Evolutionary conservation across 2,888 invertebrate species (phyloP).

Genomic region (Adineta ricciae): DNA sequence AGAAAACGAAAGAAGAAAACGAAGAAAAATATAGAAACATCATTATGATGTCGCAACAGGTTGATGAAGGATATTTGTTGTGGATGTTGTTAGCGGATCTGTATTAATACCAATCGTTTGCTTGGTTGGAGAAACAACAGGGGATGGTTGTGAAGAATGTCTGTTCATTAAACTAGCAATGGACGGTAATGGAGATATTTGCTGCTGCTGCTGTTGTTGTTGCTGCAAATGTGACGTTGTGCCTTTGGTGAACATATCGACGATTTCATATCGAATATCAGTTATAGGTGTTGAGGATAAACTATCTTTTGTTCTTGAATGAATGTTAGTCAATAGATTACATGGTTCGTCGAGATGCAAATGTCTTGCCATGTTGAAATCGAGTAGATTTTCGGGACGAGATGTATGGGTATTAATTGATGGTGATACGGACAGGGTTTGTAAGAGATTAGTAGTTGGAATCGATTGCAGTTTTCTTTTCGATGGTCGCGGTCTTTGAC

Average conservation of each 20-base stretch:
- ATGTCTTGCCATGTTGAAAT: neutral
- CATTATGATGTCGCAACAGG: neutral
- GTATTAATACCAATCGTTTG: slow-evolving; percentile 21
- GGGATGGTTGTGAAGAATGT: neutral
- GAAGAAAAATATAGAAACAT: neutral
- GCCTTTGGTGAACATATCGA: slow-evolving; percentile 17
- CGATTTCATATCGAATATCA: slow-evolving; percentile 18
- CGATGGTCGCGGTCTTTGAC: neutral
- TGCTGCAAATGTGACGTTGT: neutral
- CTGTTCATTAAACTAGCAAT: slow-evolving; percentile 15
- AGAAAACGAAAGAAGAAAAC: neutral
- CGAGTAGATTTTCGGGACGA: neutral
- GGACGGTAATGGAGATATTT: slow-evolving; percentile 15
- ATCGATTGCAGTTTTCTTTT: neutral
- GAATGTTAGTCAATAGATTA: neutral
- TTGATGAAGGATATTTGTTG: slow-evolving; percentile 4
- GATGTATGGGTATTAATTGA: neutral
- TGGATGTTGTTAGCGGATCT: neutral
- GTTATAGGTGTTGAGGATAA: neutral
- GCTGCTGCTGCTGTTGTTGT: neutral
- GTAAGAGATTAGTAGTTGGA: neutral
- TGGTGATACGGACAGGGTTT: neutral
- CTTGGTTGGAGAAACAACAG: neutral
- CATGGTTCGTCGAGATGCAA: neutral
- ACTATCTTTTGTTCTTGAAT: neutral